Percentiles rank a stretch among this genome's conserved stretches.
phyloP scores from a whole-genome alignment of 1,140 invertebrate genomes.

The Eriosoma lanigerum region DNA sequence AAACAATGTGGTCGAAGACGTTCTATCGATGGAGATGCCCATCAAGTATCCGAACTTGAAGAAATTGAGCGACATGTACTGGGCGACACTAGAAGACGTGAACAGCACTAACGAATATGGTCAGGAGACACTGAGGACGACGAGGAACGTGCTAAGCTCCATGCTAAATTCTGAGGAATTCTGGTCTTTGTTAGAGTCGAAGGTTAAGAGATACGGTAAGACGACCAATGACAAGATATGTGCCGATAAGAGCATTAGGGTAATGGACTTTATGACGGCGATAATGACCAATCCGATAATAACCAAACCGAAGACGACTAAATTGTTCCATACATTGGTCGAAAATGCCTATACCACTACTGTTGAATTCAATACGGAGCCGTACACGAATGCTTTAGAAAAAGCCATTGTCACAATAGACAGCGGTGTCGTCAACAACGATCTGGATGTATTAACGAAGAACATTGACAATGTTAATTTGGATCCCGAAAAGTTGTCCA shows the following conservation, averaged over 20 bases:
- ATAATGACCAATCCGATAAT: not conserved
- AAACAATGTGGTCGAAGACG: too few relatives aligned
- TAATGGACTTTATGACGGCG: not conserved
- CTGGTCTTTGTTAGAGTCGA: not conserved
- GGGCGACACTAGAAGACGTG: not conserved
- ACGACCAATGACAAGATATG: not conserved
- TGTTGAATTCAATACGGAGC: fast-evolving
- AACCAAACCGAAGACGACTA: too few relatives aligned
- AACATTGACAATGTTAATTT: not conserved
- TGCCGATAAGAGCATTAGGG: not conserved
- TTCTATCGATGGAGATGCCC: not conserved
- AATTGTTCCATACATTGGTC: not conserved
- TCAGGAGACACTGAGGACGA: not conserved
- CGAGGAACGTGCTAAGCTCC: not conserved
- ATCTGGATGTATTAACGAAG: not conserved
- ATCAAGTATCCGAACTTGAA: not conserved
- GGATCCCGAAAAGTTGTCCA: not conserved
- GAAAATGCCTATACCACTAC: not conserved
- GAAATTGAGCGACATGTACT: not conserved
- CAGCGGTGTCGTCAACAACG: not conserved
- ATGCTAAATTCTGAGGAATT: not conserved
- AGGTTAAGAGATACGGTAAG: not conserved
- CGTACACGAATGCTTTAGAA: not conserved
- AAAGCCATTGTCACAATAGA: not conserved
- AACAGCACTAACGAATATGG: not conserved